These are phyloP conservation scores for Aphelinus atriplicis DNA, from an alignment of 1,140 invertebrate genomes.

Conservation along the genomic window DNA sequence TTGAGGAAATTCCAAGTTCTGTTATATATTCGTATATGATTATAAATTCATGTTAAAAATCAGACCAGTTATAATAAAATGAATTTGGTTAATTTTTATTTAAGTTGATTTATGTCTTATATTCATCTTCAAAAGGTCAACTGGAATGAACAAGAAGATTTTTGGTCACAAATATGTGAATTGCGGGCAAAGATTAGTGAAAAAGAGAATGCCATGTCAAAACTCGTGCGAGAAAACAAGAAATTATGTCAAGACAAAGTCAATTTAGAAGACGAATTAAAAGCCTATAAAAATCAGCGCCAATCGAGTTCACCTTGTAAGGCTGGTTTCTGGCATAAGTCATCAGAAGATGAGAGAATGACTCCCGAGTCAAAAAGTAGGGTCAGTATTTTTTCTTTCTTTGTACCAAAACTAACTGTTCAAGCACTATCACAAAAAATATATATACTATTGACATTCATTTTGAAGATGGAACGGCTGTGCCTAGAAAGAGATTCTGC, in stretches of 20 bases:
- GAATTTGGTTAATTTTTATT: too few species aligned
- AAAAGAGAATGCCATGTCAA: slow-evolving; percentile 60
- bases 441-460: not conserved
- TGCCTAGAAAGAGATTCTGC: slow-evolving; percentile 68
- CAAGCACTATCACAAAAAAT: too few species aligned
- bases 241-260: slow-evolving; percentile 60
- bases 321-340: slow-evolving; percentile 36
- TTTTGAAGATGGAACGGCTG: slow-evolving; percentile 61
- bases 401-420: not conserved
- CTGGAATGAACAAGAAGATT: slow-evolving; percentile 31
- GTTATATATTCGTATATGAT: slow-evolving; percentile 20
- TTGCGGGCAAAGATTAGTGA: slow-evolving; percentile 57
- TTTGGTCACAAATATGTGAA: slow-evolving; percentile 51
- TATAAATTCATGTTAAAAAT: slow-evolving; percentile 55
- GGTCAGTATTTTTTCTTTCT: slow-evolving; percentile 12
- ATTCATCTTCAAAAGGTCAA: too few species aligned
- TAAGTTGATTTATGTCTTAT: too few species aligned
- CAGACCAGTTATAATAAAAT: slow-evolving; percentile 11
- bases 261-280: slow-evolving; percentile 59
- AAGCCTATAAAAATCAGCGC: slow-evolving; percentile 48
- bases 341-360: slow-evolving; percentile 30
- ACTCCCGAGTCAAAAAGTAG: slow-evolving; percentile 37
- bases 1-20: not conserved
- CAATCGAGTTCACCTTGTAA: slow-evolving; percentile 47
- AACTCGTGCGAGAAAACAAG: slow-evolving; percentile 62